Evolutionary conservation across 2,888 invertebrate genomes (phyloP).

Genomic region (Ommatoiulus sabulosus): DNA sequence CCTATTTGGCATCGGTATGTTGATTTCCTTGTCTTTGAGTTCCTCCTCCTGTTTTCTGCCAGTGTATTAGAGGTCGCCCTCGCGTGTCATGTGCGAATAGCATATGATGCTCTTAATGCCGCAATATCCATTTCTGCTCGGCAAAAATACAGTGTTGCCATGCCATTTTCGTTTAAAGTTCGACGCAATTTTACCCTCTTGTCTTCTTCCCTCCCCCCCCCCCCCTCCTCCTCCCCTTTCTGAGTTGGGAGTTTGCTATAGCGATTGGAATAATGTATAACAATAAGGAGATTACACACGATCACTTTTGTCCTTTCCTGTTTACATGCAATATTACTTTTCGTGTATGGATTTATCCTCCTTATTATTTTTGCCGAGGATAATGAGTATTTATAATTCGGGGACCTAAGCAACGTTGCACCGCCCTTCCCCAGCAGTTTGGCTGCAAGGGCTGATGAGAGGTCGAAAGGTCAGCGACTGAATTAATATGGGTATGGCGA

Average conservation of each 20-base stretch:
- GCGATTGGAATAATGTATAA: slow-evolving; percentile 25
- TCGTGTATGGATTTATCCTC: not conserved
- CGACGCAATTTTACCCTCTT: not conserved
- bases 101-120: slow-evolving; percentile 18
- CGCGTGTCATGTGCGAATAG: slow-evolving; percentile 19
- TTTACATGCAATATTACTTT: slow-evolving; percentile 34
- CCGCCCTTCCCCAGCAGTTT: no score
- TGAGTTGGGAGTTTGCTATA: not conserved
- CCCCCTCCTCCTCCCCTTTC: not conserved
- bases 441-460: no score
- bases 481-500: no score
- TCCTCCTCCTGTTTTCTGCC: not conserved
- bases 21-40: not conserved
- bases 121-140: slow-evolving; percentile 34
- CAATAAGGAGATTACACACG: slow-evolving; percentile 34
- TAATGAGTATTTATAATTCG: slow-evolving; percentile 18
- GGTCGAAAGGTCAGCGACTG: no score
- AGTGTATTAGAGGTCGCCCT: not conserved
- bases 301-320: slow-evolving; percentile 27
- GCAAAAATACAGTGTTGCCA: slow-evolving; percentile 20
- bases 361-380: slow-evolving; percentile 34
- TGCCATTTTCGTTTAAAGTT: slow-evolving; percentile 23
- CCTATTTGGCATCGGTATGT: not conserved
- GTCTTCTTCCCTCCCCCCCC: not conserved
- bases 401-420: not conserved